Evolutionary conservation across 2,797 vertebrate species (phyloP), one percentile per base, ranked within the genome.

Genomic region (Sebastolobus alascanus): DNA sequence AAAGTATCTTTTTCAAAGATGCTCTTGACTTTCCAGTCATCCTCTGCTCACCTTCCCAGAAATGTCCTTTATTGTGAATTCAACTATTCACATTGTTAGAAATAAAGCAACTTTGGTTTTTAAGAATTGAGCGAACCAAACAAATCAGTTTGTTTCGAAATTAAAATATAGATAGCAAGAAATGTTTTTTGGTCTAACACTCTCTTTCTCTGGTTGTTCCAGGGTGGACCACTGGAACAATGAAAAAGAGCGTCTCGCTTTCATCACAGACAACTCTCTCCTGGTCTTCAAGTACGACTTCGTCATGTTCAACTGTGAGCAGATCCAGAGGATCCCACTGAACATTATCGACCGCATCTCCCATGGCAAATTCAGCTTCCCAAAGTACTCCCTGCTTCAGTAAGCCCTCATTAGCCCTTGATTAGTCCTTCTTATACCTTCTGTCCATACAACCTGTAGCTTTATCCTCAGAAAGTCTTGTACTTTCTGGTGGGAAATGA

Each of bases 141-240:
- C 40, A 43, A 43, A 43, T 43, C 40, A 60, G 58, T 29, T n/a
- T 63, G 46, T 56, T 55, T 55, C 8, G 13, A 6, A 20, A 37
- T 11, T 33, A 12, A 55, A 8, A 55, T 55, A 4, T 38, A 29
- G 27, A 27, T 25, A 9, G 2, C 2, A 31, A 68, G 27, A 38
- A 22, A n/a, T 2, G 2, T 50, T 56, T 43, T 35, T 61, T 40
- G 7, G 1, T 43, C 35, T 79, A 29, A 80, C 54, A 9, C 18
- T 12, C 18, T 50, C 35, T 67, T 27, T 73, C 61, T 40, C 61
- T 72, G 59, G 22, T 54, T 68, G 35, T 83, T 88, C 37, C 87
- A 97, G 96, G 87, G 93, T 95, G 70, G 96, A 97, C 86, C 96
- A 97, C 80, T 97, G 97, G 97, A 98, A 97, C 93, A 97, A 97